These are phyloP conservation scores for Myotis myotis DNA, from an alignment of 2,797 vertebrate species.

Conservation along the genomic window DNA sequence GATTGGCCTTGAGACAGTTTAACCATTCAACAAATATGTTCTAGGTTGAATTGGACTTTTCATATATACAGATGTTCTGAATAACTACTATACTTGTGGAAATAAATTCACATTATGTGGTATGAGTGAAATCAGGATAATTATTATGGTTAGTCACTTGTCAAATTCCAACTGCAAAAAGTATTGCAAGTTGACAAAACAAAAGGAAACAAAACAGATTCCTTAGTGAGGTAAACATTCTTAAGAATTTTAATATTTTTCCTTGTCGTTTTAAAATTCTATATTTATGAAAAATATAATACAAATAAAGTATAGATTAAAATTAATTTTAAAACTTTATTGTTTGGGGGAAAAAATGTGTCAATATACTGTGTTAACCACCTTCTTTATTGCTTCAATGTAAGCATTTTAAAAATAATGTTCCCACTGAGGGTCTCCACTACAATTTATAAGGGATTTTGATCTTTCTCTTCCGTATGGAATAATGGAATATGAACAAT, in stretches of 20 bases:
- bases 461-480: neutral
- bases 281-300: neutral
- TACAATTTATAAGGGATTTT: neutral
- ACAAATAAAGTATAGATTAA: neutral
- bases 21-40: neutral
- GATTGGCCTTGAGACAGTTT: neutral
- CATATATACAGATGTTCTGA: neutral
- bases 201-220: neutral
- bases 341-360: neutral
- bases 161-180: neutral
- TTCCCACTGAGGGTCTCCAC: neutral
- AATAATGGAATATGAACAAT: neutral
- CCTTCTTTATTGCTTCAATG: neutral
- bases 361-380: neutral
- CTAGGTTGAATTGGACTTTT: neutral
- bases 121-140: neutral
- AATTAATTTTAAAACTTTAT: neutral
- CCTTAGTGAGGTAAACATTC: neutral
- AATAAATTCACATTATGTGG: neutral
- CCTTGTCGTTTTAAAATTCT: neutral
- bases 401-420: slow-evolving; percentile 28
- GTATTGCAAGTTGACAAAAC: neutral
- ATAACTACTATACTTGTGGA: neutral
- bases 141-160: neutral
- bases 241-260: neutral